These are phyloP conservation scores for Eumeta japonica DNA, from an alignment of 1,140 invertebrate genomes.

Conservation along the genomic window DNA sequence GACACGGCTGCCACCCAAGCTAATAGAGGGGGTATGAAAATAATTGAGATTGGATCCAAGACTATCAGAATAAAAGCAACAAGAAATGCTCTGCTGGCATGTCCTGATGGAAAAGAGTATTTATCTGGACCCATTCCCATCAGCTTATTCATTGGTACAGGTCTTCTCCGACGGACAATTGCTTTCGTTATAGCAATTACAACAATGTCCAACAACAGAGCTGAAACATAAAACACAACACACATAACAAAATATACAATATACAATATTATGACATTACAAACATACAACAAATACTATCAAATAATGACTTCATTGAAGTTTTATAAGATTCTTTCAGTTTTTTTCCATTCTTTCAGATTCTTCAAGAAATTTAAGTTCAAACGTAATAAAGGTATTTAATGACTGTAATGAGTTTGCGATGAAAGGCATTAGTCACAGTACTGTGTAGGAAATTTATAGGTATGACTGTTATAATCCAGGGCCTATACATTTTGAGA, in stretches of 20 bases:
- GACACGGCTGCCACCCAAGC: slow-evolving; percentile 76
- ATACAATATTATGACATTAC: neutral
- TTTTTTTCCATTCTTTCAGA: neutral
- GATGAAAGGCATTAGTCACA: too few relatives aligned
- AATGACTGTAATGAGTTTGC: too few relatives aligned
- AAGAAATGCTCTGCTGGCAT: slow-evolving; percentile 83
- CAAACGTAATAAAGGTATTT: too few relatives aligned
- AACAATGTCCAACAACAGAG: slow-evolving; percentile 83
- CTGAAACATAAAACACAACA: slow-evolving; percentile 60
- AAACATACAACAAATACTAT: too few relatives aligned
- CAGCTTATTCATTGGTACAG: slow-evolving; percentile 68
- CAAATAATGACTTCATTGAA: neutral
- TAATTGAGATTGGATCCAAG: slow-evolving; percentile 61
- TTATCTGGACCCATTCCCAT: slow-evolving; percentile 72
- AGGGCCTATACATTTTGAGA: too few relatives aligned
- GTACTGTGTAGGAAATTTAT: too few relatives aligned
- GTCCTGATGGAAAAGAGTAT: slow-evolving; percentile 95
- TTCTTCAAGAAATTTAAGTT: too few relatives aligned
- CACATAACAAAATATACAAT: slow-evolving; percentile 6
- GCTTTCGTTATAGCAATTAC: slow-evolving; percentile 81
- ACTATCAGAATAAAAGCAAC: slow-evolving; percentile 71
- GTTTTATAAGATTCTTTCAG: neutral
- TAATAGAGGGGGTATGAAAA: slow-evolving; percentile 64
- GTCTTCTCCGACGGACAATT: slow-evolving; percentile 71
- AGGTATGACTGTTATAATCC: too few relatives aligned